Conservation (phyloP, 2,113 vertebrate genomes). For the Onychorhynchus coronatus region DNA sequence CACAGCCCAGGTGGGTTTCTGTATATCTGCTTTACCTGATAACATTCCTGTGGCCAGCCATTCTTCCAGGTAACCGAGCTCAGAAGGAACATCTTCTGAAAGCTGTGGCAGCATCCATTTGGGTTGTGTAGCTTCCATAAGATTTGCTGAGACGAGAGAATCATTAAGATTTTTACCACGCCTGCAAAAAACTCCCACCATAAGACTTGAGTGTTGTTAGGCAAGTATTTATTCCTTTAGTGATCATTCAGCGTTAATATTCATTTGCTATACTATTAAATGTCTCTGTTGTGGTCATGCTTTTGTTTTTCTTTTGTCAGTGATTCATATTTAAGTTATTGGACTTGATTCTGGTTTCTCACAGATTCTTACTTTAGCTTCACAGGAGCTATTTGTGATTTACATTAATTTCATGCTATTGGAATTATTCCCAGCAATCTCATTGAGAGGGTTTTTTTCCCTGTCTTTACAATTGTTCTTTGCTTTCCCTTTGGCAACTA, state of each 20-base stretch:
- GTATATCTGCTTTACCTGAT: neutral
- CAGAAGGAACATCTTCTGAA: neutral
- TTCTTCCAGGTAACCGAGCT: neutral
- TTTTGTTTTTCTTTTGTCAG: neutral
- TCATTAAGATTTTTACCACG: neutral
- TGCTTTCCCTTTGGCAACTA: conserved; percentile 25
- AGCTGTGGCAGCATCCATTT: neutral
- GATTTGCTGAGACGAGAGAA: neutral
- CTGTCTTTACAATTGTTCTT: conserved; percentile 3
- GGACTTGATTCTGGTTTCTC: neutral
- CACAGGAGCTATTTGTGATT: conserved; percentile 42
- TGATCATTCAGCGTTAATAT: neutral
- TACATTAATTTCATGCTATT: conserved; percentile 51
- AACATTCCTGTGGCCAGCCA: neutral
- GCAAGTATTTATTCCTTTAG: neutral
- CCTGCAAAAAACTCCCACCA: neutral
- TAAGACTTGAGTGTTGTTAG: neutral
- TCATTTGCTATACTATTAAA: neutral
- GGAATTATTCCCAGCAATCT: conserved; percentile 30
- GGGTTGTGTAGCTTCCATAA: neutral
- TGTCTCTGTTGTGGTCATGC: neutral
- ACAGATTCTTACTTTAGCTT: neutral
- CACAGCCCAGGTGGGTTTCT: neutral
- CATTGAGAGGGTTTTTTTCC: neutral
- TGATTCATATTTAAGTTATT: neutral